Evolutionary conservation across 2,113 vertebrate genomes (phyloP), one percentile per base, ranked within the genome.

Genomic region (Ciconia boyciana): DNA sequence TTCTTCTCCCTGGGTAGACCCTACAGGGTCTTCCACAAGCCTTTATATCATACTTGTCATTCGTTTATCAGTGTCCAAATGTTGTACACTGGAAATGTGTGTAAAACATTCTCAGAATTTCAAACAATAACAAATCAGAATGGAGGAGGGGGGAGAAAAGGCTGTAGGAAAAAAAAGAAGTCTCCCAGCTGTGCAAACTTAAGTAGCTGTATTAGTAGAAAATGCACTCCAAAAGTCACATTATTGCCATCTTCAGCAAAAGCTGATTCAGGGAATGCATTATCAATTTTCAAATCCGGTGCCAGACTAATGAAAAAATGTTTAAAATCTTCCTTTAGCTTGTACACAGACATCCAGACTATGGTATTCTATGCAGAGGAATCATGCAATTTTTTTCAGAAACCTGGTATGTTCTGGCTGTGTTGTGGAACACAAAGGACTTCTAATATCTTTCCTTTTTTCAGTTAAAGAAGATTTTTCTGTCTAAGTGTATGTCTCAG

Each of bases 41-140:
- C 90, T 98, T 98, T 98, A 98, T 97, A 98, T 98, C 97, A 97
- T 96, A 88, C 95, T 98, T 98, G 97, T 98, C 98, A 98, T 98
- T 98, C 96, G 97, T 98, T 98, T 98, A 98, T 98, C 98, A 98
- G 97, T 96, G 91, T 97, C 97, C 97, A 97, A 98, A 97, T 96
- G 97, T 97, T 98, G 97, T 97, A 94, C 97, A 94, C 94, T 95
- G 97, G 93, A 98, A 98, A 97, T 95, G 97, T 97, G 97, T 98
- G 96, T 98, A 98, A 98, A 98, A 98, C 97, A 98, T 98, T 97
- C 95, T 96, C 95, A 98, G 95, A 98, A 98, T 98, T 98, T 98
- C 96, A 98, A 99, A 98, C 97, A 99, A 98, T 98, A 98, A 98
- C 97, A 98, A 96, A 97, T 96, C 96, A 94, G 94, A 91, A 81